These are phyloP conservation scores for Crocodylus rhombifer DNA, from an alignment of 2,797 vertebrate genomes.

Conservation along the genomic window DNA sequence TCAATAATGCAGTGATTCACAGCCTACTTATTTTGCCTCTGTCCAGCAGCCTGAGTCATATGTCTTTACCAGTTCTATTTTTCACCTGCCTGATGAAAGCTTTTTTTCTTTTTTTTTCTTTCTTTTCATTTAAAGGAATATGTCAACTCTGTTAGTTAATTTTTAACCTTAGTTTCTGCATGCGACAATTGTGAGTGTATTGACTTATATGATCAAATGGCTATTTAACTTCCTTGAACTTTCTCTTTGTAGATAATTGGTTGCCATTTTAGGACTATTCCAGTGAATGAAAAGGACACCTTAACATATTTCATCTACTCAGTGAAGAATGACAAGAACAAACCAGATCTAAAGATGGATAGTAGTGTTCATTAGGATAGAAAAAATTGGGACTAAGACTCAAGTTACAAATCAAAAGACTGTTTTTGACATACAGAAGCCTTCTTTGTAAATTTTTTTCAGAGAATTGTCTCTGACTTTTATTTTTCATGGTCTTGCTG, in stretches of 20 bases:
- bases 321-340: conserved; percentile 88
- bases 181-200: not conserved
- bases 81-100: not conserved
- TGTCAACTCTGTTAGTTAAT: not conserved
- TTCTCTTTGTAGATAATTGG: conserved; percentile 85
- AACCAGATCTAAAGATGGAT: conserved; percentile 85
- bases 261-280: conserved; percentile 88
- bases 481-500: conserved; percentile 81
- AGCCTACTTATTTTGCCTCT: not conserved
- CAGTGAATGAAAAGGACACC: conserved; percentile 89
- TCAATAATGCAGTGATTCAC: not conserved
- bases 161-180: not conserved
- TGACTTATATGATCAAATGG: not conserved
- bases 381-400: conserved; percentile 67
- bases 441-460: conserved; percentile 78
- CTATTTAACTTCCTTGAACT: conserved; percentile 58
- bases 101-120: not conserved
- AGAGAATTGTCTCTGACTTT: conserved; percentile 75
- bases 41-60: not conserved
- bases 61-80: not conserved
- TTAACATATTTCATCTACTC: conserved; percentile 90
- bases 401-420: conserved; percentile 71
- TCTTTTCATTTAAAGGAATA: not conserved
- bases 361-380: conserved; percentile 82
- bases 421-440: conserved; percentile 78